Base-by-base conservation (phyloP, 2,797 vertebrate species). In the Sebastes matsubarae region DNA sequence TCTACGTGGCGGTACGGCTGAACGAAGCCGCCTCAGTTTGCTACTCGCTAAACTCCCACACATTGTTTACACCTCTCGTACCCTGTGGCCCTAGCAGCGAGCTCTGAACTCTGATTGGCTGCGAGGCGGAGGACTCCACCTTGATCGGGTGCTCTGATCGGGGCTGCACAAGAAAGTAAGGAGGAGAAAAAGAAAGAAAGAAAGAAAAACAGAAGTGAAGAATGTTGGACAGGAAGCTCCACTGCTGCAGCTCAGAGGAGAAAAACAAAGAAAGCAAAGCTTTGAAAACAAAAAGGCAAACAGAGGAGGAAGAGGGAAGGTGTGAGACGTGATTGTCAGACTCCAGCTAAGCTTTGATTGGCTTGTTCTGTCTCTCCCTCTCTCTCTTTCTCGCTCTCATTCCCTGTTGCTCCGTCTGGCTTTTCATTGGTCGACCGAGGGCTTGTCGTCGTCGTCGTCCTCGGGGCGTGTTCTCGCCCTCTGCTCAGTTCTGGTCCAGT, bases 301-400 rank as follows among this genome's bases (percentile, higher is more conserved):
- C 73, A 84, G 88, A 90, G 85, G 83, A 89, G 86, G 89, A 92
- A 87, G 89, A 90, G 84, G 89, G 89, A 93, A 90, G 96, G 95
- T 95, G 91, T 94, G 95, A 94, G 95, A 97, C 96, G 90, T 98
- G 98, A 98, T 98, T 99, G 98, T 99, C 97, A 98, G 96, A 98
- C 96, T 98, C 96, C 97, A 96, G 96, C 96, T 97, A 96, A 96
- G 94, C 96, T 97, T 96, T 96, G 94, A 96, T 97, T 94, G 90
- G 94, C 93, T 94, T 90, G 91, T 93, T 93, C 91, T 88, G 68
- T 91, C 87, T 90, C 93, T 92, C 90, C 87, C 90, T 95, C 83
- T 95, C 94, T 95, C 93, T 93, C 93, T 89, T 93, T 95, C 86
- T 87, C 76, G 32, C 87, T 94, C 78, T 95, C 93, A 93, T 94